Percentiles rank a stretch among this genome's conserved stretches.
phyloP scores from a whole-genome alignment of 2,797 vertebrate genomes.

The Meda fulgida region DNA sequence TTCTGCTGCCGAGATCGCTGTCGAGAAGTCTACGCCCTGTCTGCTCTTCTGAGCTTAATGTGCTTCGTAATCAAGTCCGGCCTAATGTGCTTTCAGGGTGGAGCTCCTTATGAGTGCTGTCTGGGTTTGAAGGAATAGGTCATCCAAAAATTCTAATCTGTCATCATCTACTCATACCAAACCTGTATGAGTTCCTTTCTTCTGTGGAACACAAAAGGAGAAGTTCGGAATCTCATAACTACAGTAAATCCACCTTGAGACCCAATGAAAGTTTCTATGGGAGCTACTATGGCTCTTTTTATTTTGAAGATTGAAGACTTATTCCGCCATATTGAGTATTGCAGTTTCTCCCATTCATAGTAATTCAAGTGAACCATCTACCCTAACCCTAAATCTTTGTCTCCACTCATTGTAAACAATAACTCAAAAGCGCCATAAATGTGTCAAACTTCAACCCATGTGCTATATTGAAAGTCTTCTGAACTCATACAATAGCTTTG shows the following conservation, averaged over 20 bases:
- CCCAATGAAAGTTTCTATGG: neutral
- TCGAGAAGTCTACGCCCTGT: conserved; percentile 58
- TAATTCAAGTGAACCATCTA: neutral
- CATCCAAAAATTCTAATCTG: neutral
- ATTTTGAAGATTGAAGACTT: neutral
- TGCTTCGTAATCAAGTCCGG: conserved; percentile 65
- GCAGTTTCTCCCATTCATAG: neutral
- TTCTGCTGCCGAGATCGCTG: conserved; percentile 58
- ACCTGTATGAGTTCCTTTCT: neutral
- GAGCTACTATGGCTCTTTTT: neutral
- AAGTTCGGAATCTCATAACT: neutral
- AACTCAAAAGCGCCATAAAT: neutral
- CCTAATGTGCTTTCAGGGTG: conserved; percentile 55
- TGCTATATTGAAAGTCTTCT: neutral
- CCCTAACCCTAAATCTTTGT: neutral
- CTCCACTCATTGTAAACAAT: neutral
- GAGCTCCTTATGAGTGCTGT: conserved; percentile 21
- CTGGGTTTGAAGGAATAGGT: neutral
- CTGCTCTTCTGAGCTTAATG: conserved; percentile 53
- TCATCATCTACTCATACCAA: conserved; percentile 17
- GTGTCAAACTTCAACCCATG: neutral
- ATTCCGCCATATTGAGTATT: neutral
- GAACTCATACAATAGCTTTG: neutral
- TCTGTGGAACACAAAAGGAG: neutral
- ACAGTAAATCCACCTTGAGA: neutral